Base-by-base conservation (phyloP, 2,113 vertebrate species). In the Campylomormyrus tamandua region DNA sequence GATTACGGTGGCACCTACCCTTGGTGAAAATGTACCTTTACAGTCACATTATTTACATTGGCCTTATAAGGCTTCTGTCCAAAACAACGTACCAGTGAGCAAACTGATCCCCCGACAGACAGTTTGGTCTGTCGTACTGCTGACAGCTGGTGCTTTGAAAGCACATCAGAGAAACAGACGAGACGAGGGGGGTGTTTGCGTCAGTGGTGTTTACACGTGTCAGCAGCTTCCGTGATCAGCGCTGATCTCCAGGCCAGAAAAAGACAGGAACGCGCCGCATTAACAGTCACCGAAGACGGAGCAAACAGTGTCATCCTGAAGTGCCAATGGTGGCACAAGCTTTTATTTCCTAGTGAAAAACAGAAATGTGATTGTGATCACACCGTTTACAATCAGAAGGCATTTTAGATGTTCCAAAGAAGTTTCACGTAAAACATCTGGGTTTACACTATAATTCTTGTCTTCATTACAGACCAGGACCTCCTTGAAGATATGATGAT, bases 401-500 rank as follows among this genome's bases (percentile, higher is more conserved):
- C 62, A 70, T 70, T 31, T 70, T 70, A 31, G 42, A 83, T 21
- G 15, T 83, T 80, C 3, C 27, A 35, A 35, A 27, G 27, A 35
- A 39, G 74, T 80, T 83, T 83, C 35, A 45, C 77, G 0, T 45
- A 39, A 83, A 48, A 45, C 19, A n/a, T 84, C 19, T 84, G 24
- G 39, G 83, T 24, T 46, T 48, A 46, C 39, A 48, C 39, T 90
- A 83, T 27, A 74, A 39, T 49, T 88, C 35, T 21, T 84, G 91
- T 94, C 92, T 92, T 87, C 91, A 92, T 92, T 91, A 5, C 92
- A 98, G 98, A 98, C 96, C 97, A 98, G 95, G 95, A 96, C 92
- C 94, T 99, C 92, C 95, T 98, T 93, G 98, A 99, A 96, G 95
- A 95, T 91, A 94, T 99, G 50, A 91, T 99, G 94, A 94, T 96